These are phyloP conservation scores for Sphaeramia orbicularis DNA, from an alignment of 2,797 vertebrate species.

Conservation along the genomic window DNA sequence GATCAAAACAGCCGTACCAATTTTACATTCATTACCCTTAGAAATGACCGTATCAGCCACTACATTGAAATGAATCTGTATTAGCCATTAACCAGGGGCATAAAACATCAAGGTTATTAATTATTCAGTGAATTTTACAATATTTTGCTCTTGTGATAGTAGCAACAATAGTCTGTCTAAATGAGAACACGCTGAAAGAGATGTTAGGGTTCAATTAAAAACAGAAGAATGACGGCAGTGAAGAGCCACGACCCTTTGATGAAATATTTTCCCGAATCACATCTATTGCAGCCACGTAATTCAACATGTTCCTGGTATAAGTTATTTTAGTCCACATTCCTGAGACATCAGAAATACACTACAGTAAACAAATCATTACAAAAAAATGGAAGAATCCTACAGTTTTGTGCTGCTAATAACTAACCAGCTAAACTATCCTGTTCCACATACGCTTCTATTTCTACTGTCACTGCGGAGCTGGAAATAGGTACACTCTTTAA, in stretches of 20 bases:
- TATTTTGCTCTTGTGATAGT: not conserved
- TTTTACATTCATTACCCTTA: not conserved
- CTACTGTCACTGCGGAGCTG: slow-evolving; percentile 33
- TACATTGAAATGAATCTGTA: slow-evolving; percentile 1
- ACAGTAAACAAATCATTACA: not conserved
- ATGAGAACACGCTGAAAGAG: slow-evolving; percentile 7
- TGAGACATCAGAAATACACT: not conserved
- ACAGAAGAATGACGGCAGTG: not conserved
- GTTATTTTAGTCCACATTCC: not conserved
- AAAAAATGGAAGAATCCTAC: not conserved
- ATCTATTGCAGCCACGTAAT: not conserved
- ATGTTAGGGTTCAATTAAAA: not conserved
- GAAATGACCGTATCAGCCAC: not conserved
- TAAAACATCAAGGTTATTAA: not conserved
- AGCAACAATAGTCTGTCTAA: not conserved
- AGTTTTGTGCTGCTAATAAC: slow-evolving; percentile 6
- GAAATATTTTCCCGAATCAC: not conserved
- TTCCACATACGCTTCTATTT: slow-evolving; percentile 44
- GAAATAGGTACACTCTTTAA: slow-evolving; percentile 58
- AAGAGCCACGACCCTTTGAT: not conserved
- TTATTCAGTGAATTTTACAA: slow-evolving; percentile 1
- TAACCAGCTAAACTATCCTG: slow-evolving; percentile 16
- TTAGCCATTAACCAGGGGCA: too few relatives aligned
- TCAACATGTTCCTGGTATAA: slow-evolving; percentile 5
- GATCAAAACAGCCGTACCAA: slow-evolving; percentile 16